These are phyloP conservation scores for Sorex maritimensis DNA, from an alignment of 2,797 vertebrate species.

Conservation along the genomic window DNA sequence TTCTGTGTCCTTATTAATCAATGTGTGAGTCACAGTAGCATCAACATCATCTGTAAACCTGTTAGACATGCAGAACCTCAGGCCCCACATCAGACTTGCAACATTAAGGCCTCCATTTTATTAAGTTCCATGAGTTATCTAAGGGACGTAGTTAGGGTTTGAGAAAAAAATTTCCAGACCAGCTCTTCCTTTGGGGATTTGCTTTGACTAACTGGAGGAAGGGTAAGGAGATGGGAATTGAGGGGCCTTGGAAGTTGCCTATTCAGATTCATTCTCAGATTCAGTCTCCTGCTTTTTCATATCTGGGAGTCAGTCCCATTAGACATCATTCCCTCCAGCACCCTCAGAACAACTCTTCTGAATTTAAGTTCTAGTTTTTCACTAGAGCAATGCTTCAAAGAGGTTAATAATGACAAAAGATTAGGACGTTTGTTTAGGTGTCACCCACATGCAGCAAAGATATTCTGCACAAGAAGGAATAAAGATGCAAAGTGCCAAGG, in stretches of 20 bases:
- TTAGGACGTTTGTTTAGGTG: not conserved
- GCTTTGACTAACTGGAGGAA: not conserved
- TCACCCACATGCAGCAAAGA: not conserved
- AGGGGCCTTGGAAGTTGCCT: not conserved
- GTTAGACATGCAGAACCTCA: not conserved
- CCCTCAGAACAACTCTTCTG: not conserved
- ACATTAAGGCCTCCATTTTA: slow-evolving; percentile 9
- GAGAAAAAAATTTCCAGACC: not conserved
- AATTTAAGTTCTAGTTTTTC: slow-evolving; percentile 4
- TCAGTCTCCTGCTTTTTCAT: not conserved
- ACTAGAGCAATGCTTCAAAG: not conserved
- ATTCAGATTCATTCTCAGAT: not conserved
- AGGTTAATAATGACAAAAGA: not conserved
- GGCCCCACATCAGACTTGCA: not conserved
- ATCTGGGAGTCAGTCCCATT: not conserved
- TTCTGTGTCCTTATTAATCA: not conserved
- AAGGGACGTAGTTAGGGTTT: not conserved
- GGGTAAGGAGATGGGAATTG: not conserved
- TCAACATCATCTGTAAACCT: not conserved
- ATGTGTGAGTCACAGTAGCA: not conserved
- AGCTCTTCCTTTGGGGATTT: not conserved
- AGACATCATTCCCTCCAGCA: not conserved
- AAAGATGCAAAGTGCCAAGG: not conserved
- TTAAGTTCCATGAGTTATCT: not conserved
- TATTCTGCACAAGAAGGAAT: not conserved